These are phyloP conservation scores for Crematogaster levior DNA, from an alignment of 2,888 invertebrate species.

Conservation along the genomic window DNA sequence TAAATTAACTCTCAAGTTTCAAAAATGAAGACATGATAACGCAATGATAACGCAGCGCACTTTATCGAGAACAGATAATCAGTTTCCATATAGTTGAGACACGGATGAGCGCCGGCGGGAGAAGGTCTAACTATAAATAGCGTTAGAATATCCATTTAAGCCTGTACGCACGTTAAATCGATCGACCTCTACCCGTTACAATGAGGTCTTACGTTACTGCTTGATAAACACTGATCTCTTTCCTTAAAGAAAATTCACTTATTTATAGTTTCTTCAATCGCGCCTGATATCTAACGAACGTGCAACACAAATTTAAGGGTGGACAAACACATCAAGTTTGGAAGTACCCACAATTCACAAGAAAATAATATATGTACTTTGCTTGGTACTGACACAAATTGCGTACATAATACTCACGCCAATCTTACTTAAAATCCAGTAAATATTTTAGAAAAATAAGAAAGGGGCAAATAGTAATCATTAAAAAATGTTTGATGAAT, in stretches of 20 bases:
- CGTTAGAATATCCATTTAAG: constrained; percentile 74
- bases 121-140: constrained; percentile 72
- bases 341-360: neutral
- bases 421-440: neutral
- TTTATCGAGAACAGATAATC: constrained; percentile 44
- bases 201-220: constrained; percentile 45
- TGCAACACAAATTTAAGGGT: neutral
- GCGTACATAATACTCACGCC: neutral
- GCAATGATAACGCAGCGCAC: constrained; percentile 7
- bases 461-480: neutral
- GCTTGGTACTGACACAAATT: neutral
- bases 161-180: constrained; percentile 71
- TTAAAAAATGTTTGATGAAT: neutral
- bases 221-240: constrained; percentile 49
- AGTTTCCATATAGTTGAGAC: constrained; percentile 33
- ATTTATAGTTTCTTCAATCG: constrained; percentile 25
- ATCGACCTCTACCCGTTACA: constrained; percentile 61
- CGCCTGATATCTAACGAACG: neutral
- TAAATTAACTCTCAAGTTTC: constrained; percentile 19
- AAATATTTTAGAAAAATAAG: neutral
- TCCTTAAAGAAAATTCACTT: constrained; percentile 39
- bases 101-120: constrained; percentile 59
- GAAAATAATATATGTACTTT: neutral
- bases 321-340: neutral
- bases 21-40: constrained; percentile 12